A percentile compares a stretch with the other conserved stretches of the same genome.
These are phyloP conservation scores for Notarius quadriscutis DNA, from an alignment of 2,113 vertebrate genomes.

Conservation along the genomic window DNA sequence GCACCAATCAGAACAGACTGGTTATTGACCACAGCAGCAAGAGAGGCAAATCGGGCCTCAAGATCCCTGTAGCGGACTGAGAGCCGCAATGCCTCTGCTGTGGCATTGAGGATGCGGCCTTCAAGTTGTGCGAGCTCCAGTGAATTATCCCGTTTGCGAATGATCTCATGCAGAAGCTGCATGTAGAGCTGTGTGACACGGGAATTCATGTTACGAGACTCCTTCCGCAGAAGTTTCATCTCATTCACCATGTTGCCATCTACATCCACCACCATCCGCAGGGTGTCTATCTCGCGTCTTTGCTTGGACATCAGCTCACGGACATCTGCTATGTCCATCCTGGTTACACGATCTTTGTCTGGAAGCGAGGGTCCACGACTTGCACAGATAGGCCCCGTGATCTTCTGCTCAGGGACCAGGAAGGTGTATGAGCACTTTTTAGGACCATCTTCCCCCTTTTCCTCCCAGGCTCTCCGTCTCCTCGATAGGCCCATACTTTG, in stretches of 20 bases:
- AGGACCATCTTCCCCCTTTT: constrained; percentile 59
- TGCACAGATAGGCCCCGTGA: constrained; percentile 95
- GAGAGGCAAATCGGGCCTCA: constrained; percentile 82
- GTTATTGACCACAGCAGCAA: constrained; percentile 92
- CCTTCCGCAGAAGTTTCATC: constrained; percentile 93
- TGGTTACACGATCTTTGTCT: constrained; percentile 86
- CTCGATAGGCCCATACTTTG: constrained; percentile 63
- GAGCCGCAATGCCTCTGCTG: constrained; percentile 88
- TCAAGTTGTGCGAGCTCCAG: constrained; percentile 94
- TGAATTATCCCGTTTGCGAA: constrained; percentile 93
- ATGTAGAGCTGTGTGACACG: constrained; percentile 98
- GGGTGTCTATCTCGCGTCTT: constrained; percentile 87
- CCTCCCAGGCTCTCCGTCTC: constrained; percentile 75
- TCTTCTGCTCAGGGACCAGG: constrained; percentile 94
- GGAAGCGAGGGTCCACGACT: constrained; percentile 71
- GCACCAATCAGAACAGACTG: constrained; percentile 87
- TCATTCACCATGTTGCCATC: constrained; percentile 96
- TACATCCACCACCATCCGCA: constrained; percentile 92
- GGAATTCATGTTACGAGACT: constrained; percentile 99
- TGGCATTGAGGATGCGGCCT: constrained; percentile 91
- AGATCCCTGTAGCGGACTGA: constrained; percentile 88
- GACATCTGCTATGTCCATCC: constrained; percentile 88
- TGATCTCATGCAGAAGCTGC: constrained; percentile 97
- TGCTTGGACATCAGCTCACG: constrained; percentile 91
- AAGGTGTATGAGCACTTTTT: constrained; percentile 96